A percentile compares a stretch with the other conserved stretches of the same genome.
phyloP scores from a whole-genome alignment of 2,888 invertebrate species.

The Lottia gigantea region DNA sequence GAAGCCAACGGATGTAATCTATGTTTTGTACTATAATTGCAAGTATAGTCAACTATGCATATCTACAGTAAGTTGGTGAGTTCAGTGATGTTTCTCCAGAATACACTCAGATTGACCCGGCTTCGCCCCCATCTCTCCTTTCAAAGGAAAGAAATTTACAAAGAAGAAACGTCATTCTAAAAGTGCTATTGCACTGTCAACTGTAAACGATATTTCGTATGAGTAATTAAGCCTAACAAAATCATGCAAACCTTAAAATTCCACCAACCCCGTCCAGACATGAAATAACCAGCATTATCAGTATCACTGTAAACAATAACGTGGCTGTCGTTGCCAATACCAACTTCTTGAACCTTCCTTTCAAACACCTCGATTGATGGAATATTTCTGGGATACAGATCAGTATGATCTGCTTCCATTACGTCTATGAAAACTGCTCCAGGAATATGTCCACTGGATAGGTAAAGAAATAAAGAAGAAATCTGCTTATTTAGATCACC shows the following conservation, averaged over 20 bases:
- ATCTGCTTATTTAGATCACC: neutral
- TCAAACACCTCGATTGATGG: slow-evolving; percentile 42
- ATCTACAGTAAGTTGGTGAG: too few species aligned
- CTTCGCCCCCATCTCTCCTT: too few species aligned
- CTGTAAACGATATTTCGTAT: too few species aligned
- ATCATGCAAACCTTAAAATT: slow-evolving; percentile 43
- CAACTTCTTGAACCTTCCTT: slow-evolving; percentile 34
- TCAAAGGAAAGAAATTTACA: too few species aligned
- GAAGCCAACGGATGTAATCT: too few species aligned
- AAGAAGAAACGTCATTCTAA: too few species aligned
- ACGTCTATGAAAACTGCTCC: slow-evolving; percentile 47
- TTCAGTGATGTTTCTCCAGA: too few species aligned
- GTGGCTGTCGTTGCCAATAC: slow-evolving; percentile 40
- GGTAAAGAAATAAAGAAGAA: neutral
- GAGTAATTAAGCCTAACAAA: too few species aligned
- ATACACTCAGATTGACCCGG: too few species aligned
- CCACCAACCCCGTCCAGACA: slow-evolving; percentile 56
- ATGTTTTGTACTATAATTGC: too few species aligned
- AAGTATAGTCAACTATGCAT: too few species aligned
- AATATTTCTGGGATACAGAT: slow-evolving; percentile 44
- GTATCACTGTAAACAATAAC: slow-evolving; percentile 52
- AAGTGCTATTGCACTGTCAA: too few species aligned
- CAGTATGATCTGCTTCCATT: slow-evolving; percentile 40
- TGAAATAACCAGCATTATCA: slow-evolving; percentile 45
- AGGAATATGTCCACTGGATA: slow-evolving; percentile 38